Percentiles rank a stretch among this genome's conserved stretches.
These are phyloP conservation scores for Onchidella celtica DNA, from an alignment of 2,888 invertebrate species.

Conservation along the genomic window DNA sequence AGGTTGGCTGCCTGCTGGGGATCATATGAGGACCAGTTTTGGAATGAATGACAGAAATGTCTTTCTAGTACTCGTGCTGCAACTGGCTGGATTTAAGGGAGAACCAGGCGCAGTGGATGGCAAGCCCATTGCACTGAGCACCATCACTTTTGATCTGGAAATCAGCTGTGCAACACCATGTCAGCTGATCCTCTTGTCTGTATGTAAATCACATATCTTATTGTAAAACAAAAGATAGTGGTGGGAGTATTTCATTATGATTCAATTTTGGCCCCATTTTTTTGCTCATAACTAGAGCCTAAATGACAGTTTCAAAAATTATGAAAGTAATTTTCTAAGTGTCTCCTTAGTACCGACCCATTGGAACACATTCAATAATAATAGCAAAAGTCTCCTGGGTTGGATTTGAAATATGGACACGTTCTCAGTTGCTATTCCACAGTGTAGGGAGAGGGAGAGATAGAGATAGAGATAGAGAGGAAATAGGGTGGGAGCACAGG, in stretches of 20 bases:
- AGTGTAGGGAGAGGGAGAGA: too few relatives aligned
- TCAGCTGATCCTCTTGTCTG: constrained; percentile 82
- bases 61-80: constrained; percentile 81
- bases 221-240: too few relatives aligned
- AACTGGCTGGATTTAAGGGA: constrained; percentile 81
- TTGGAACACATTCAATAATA: not conserved
- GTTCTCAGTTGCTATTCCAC: too few relatives aligned
- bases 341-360: not conserved
- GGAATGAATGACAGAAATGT: constrained; percentile 81
- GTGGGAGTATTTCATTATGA: too few relatives aligned
- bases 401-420: too few relatives aligned
- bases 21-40: constrained; percentile 81
- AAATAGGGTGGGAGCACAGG: too few relatives aligned
- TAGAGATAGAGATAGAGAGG: too few relatives aligned
- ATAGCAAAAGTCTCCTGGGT: too few relatives aligned
- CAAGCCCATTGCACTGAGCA: constrained; percentile 80
- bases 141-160: constrained; percentile 82
- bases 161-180: constrained; percentile 82
- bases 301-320: too few relatives aligned
- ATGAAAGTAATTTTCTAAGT: too few relatives aligned
- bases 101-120: constrained; percentile 78
- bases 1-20: constrained; percentile 82
- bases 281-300: too few relatives aligned
- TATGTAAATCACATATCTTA: constrained; percentile 72
- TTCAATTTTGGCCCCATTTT: too few relatives aligned